Evolutionary conservation across 2,113 vertebrate species (phyloP).

Genomic region (Micromys minutus): DNA sequence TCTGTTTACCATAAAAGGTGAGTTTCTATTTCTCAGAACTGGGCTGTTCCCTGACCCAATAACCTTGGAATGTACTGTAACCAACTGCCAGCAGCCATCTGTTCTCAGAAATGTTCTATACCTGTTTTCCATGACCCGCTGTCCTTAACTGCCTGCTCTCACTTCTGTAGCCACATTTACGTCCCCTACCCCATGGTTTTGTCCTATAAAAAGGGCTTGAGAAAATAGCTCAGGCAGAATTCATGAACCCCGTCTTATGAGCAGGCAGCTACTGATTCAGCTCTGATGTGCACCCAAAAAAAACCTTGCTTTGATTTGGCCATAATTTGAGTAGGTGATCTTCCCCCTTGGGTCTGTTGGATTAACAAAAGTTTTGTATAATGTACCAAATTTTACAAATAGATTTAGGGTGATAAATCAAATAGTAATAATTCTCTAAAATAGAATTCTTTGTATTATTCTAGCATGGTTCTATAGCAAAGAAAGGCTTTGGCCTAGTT

Average conservation of each 20-base stretch:
- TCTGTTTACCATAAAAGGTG: background rate
- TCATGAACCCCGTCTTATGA: background rate
- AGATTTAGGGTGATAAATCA: background rate
- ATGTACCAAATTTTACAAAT: background rate
- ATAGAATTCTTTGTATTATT: background rate
- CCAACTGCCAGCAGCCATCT: background rate
- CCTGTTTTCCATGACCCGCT: background rate
- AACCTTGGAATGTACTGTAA: background rate
- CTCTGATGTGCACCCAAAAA: background rate
- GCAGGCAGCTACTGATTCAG: background rate
- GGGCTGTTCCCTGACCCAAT: background rate
- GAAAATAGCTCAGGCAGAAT: background rate
- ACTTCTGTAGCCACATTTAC: background rate
- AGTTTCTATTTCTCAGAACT: background rate
- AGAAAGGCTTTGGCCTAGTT: background rate
- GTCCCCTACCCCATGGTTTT: background rate
- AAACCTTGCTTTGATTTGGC: background rate
- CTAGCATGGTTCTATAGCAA: background rate
- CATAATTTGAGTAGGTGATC: background rate
- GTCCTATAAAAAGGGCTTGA: background rate
- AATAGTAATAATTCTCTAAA: background rate
- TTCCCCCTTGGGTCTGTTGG: background rate
- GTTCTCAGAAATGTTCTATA: background rate
- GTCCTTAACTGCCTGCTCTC: background rate
- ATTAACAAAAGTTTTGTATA: background rate